Evolutionary conservation across 2,888 invertebrate genomes (phyloP).

Genomic region (Acrocyrtus sp.): DNA sequence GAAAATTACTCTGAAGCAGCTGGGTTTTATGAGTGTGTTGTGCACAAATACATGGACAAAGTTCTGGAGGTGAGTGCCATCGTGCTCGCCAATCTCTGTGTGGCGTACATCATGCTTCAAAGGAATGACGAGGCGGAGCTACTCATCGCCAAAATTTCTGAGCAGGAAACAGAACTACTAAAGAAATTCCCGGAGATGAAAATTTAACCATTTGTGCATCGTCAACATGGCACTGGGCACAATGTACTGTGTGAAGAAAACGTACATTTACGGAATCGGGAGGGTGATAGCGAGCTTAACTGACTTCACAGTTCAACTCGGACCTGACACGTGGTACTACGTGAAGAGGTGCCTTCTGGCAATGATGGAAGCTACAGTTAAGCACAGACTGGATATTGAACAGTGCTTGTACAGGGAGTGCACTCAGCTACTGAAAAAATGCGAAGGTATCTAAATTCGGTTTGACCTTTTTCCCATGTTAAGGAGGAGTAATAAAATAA

Average conservation of each 20-base stretch:
- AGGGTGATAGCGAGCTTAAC: constrained; percentile 96
- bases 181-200: constrained; percentile 94
- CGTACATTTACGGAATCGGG: constrained; percentile 98
- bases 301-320: constrained; percentile 92
- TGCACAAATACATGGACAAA: constrained; percentile 30
- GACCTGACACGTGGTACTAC: constrained; percentile 97
- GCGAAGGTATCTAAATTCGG: constrained; percentile 73
- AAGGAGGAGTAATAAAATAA: not conserved
- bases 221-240: constrained; percentile 99
- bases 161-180: constrained; percentile 93
- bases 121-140: constrained; percentile 99
- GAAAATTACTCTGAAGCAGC: constrained; percentile 98
- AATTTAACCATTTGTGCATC: constrained; percentile 94
- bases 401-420: constrained; percentile 89
- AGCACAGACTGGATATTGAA: constrained; percentile 87
- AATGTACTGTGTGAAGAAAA: constrained; percentile 97
- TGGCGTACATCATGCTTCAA: constrained; percentile 98
- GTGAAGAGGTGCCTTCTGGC: constrained; percentile 95
- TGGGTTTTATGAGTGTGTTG: constrained; percentile 87
- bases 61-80: constrained; percentile 91
- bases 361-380: constrained; percentile 87
- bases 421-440: constrained; percentile 87
- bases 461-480: not conserved
- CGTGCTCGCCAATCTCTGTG: constrained; percentile 96
- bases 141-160: constrained; percentile 97